Percentiles rank a stretch among this genome's conserved stretches.
Conservation (phyloP, 2,113 vertebrate species). For the Cacatua alba region DNA sequence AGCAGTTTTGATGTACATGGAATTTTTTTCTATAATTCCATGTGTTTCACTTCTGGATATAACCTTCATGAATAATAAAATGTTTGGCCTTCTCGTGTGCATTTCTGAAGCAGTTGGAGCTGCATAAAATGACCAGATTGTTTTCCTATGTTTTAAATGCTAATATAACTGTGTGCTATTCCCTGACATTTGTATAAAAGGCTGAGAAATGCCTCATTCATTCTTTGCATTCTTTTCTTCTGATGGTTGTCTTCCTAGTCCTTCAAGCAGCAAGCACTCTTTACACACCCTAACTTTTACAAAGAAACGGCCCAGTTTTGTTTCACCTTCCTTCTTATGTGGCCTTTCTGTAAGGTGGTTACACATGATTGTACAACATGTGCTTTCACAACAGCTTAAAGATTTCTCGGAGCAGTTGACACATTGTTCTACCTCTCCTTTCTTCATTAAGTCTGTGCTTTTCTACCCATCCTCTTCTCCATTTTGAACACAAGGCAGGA, state of each 20-base stretch:
- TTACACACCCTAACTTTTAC: not conserved
- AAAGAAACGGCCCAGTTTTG: not conserved
- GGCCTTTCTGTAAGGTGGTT: not conserved
- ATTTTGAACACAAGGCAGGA: conserved; percentile 4
- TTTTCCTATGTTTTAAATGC: conserved; percentile 30
- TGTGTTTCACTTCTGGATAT: not conserved
- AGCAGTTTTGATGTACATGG: not conserved
- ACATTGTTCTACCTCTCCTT: not conserved
- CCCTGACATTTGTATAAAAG: conserved; percentile 12
- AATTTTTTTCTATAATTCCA: not conserved
- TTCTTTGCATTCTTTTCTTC: conserved; percentile 10
- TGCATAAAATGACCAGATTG: not conserved
- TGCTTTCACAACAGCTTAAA: not conserved
- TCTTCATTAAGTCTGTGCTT: not conserved
- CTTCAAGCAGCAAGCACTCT: not conserved
- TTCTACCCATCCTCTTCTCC: conserved; percentile 6
- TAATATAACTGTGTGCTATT: not conserved
- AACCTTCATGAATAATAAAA: conserved; percentile 20
- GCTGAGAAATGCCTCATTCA: not conserved
- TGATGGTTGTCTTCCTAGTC: not conserved
- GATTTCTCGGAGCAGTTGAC: not conserved
- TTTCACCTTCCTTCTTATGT: not conserved
- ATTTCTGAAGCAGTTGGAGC: conserved; percentile 16
- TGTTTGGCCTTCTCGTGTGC: not conserved
- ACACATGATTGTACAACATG: not conserved